These are phyloP conservation scores for Diarsia rubi DNA, from an alignment of 2,888 invertebrate species.

Conservation along the genomic window DNA sequence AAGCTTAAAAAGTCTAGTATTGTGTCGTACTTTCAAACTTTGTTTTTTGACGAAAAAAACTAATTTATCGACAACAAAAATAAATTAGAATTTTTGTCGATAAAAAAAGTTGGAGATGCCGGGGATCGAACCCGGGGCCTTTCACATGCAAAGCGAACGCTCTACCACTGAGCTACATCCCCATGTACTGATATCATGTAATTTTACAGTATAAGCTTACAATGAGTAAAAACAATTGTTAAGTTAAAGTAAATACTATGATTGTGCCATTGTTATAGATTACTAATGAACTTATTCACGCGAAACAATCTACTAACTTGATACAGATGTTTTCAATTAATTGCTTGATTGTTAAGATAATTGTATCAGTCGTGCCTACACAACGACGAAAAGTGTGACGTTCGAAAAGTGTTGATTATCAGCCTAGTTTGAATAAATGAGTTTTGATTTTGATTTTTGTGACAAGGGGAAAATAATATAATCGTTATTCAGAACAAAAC, in stretches of 20 bases:
- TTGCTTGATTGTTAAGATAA: not conserved
- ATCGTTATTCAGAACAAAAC: too few species aligned
- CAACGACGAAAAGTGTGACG: too few species aligned
- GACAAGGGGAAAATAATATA: too few species aligned
- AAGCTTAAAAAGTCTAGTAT: not conserved
- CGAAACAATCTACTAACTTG: not conserved
- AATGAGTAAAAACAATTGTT: not conserved
- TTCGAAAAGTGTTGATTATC: too few species aligned
- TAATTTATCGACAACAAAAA: too few species aligned
- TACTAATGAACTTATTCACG: constrained; percentile 40
- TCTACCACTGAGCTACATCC: constrained; percentile 99
- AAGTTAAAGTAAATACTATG: not conserved
- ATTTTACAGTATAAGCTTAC: not conserved
- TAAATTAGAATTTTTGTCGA: not conserved
- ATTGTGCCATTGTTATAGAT: constrained; percentile 27
- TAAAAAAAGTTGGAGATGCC: constrained; percentile 93
- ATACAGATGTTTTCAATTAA: constrained; percentile 22
- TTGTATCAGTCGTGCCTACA: not conserved
- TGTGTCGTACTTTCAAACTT: not conserved
- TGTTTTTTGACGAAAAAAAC: not conserved
- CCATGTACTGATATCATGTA: constrained; percentile 68
- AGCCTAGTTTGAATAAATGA: too few species aligned
- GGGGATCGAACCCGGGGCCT: constrained; percentile 99
- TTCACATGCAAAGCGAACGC: constrained; percentile 99
- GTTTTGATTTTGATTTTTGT: too few species aligned